phyloP scores from a whole-genome alignment of 30 jellyfish, hydroid and myxozoan genomes.

The Pelagia noctiluca region DNA sequence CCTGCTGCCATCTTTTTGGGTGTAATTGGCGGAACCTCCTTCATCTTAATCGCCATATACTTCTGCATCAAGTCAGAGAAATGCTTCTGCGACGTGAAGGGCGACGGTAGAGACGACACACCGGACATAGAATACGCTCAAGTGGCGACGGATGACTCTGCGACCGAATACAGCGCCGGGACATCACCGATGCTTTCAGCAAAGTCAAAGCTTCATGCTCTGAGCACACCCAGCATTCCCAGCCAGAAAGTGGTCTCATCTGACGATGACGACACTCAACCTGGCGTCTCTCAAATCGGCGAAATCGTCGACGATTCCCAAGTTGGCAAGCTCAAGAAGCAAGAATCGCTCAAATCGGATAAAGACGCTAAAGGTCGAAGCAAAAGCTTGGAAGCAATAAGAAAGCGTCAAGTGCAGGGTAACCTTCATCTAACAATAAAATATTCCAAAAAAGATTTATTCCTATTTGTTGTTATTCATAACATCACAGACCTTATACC shows the following conservation, averaged over 20 bases:
- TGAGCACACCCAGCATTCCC: conserved; percentile 48
- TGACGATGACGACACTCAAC: conserved; percentile 45
- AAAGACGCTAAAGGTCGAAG: conserved; percentile 2
- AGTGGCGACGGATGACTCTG: conserved; percentile 59
- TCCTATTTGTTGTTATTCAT: conserved; percentile 70
- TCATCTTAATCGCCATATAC: conserved; percentile 58
- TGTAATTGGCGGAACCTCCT: conserved; percentile 62
- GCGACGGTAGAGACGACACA: conserved; percentile 28
- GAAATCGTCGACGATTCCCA: conserved; percentile 14
- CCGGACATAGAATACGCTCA: conserved; percentile 65
- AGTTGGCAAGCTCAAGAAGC: neutral
- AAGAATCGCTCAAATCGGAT: neutral
- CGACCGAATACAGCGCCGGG: conserved; percentile 28
- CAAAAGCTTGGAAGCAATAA: conserved; percentile 51
- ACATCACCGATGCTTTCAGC: conserved; percentile 8
- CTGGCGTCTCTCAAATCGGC: conserved; percentile 65
- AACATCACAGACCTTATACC: conserved; percentile 47
- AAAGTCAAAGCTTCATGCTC: conserved; percentile 1
- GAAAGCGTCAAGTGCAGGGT: conserved; percentile 23
- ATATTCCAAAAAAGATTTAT: conserved; percentile 71
- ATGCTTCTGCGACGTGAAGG: conserved; percentile 59
- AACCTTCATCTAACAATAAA: conserved; percentile 67
- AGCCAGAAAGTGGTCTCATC: conserved; percentile 11
- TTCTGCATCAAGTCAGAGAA: conserved; percentile 60
- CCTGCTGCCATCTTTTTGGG: conserved; percentile 75